Conservation (phyloP, 2,797 vertebrate genomes). For the Coregonus suidteri region DNA sequence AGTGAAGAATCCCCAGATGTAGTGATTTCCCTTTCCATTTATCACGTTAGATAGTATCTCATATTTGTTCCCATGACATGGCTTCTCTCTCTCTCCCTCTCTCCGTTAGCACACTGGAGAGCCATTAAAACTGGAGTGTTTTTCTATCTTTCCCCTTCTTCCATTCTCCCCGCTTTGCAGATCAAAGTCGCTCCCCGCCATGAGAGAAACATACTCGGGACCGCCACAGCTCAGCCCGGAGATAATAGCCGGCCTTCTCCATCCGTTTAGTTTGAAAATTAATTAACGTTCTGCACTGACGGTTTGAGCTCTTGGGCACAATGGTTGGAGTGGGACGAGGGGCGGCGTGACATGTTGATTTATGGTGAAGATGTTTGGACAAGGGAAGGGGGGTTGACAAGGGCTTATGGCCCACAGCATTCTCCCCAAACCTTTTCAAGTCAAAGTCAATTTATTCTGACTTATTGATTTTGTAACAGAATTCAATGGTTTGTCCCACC, state of each 20-base stretch:
- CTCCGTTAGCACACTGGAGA: conserved; percentile 4
- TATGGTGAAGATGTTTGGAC: conserved; percentile 38
- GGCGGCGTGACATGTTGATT: conserved; percentile 32
- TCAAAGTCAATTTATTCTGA: conserved; percentile 6
- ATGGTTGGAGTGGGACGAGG: conserved; percentile 11
- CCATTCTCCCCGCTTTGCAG: conserved; percentile 34
- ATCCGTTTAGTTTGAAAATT: conserved; percentile 66
- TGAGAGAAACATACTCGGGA: conserved; percentile 49
- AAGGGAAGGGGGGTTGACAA: neutral
- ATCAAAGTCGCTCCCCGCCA: conserved; percentile 56
- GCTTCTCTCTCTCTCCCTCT: neutral
- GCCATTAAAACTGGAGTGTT: conserved; percentile 14
- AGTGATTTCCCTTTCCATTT: neutral
- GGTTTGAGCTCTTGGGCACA: conserved; percentile 51
- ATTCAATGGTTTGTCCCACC: neutral
- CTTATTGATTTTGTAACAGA: conserved; percentile 12
- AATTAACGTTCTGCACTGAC: conserved; percentile 66
- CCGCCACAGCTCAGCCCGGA: conserved; percentile 43
- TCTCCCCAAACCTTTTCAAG: neutral
- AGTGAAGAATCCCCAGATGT: neutral
- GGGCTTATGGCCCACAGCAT: conserved; percentile 9
- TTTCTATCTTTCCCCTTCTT: neutral
- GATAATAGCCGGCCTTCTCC: conserved; percentile 58
- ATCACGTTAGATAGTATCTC: neutral
- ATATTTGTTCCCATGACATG: neutral